These are phyloP conservation scores for Hippocampus zosterae DNA, from an alignment of 2,113 vertebrate species.

Conservation along the genomic window DNA sequence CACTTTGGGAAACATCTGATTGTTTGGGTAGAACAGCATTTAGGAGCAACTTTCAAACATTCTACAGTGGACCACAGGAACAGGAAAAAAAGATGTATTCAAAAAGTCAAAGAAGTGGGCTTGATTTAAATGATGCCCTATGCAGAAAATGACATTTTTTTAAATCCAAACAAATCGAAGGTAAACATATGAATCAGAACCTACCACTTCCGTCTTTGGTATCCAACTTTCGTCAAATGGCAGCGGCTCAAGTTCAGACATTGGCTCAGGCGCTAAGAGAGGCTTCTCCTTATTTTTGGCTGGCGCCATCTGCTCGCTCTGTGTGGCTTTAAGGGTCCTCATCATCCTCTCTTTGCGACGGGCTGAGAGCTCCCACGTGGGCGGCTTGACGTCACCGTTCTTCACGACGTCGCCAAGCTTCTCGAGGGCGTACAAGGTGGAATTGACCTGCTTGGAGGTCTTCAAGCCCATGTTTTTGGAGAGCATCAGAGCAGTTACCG, in stretches of 20 bases:
- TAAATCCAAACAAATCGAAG: background rate
- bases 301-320: background rate
- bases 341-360: conserved; percentile 82
- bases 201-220: conserved; percentile 32
- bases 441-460: conserved; percentile 76
- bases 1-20: too few species aligned
- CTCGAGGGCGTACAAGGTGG: conserved; percentile 78
- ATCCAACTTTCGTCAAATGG: conserved; percentile 12
- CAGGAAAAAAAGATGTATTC: too few species aligned
- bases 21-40: too few species aligned
- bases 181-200: background rate
- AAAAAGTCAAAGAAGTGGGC: too few species aligned
- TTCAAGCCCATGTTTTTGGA: conserved; percentile 82
- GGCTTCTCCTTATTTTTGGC: background rate
- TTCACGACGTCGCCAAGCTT: conserved; percentile 82
- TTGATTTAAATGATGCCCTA: background rate
- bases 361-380: conserved; percentile 78
- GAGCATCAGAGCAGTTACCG: conserved; percentile 76
- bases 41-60: too few species aligned
- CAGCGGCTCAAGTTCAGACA: conserved; percentile 24
- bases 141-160: background rate
- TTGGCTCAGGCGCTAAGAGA: background rate
- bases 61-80: too few species aligned
- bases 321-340: conserved; percentile 68
- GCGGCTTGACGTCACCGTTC: conserved; percentile 52